Base-by-base conservation (phyloP, 2,888 invertebrate species). In the Teleiodes luculella region DNA sequence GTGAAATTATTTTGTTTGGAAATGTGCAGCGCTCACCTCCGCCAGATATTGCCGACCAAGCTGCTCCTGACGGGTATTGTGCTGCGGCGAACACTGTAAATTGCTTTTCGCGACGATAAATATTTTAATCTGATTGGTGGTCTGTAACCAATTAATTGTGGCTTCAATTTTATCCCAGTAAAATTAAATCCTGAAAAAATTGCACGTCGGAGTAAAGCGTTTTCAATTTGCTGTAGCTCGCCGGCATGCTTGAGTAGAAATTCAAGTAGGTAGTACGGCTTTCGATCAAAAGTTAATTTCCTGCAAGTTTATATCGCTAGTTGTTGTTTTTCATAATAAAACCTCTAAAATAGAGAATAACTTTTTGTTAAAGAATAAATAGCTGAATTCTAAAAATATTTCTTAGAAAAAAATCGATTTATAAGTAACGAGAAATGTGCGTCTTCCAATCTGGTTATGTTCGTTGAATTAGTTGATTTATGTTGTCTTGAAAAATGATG, bases 101-200 rank as follows among this genome's bases (percentile, higher is more conserved):
- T 87, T 86, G 87, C 83, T 86, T 87, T 86, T 83, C 78, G 80
- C 78, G 79, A 82, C 85, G 72, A 86, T 85, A 86, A 86, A 87
- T 85, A 86, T 86, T 85, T 87, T 86, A 86, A 85, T 85, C 83
- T 81, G 81, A 83, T 86, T 82, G 81, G 84, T 81, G 85, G 84
- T 78, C 78, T 73, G 80, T 77, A 77, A 83, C 83, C 83, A 84
- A 86, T 87, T 86, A 83, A 85, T 78, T 81, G 85, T 74, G 83
- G 84, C 65, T 83, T 82, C 76, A 73, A 75, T 76, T 78, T 76
- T 65, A 71, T 66, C 59, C 41, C 31, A 14, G 14, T 5, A 18
- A n/a, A 11, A 45, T 13, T 14, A 24, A n/a, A 46, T 36, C 28
- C 14, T 13, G 14, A 37, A 6, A 35, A 48, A n/a, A 11, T 3